These are phyloP conservation scores for Haemorhous mexicanus DNA, from an alignment of 2,113 vertebrate genomes.

Conservation along the genomic window DNA sequence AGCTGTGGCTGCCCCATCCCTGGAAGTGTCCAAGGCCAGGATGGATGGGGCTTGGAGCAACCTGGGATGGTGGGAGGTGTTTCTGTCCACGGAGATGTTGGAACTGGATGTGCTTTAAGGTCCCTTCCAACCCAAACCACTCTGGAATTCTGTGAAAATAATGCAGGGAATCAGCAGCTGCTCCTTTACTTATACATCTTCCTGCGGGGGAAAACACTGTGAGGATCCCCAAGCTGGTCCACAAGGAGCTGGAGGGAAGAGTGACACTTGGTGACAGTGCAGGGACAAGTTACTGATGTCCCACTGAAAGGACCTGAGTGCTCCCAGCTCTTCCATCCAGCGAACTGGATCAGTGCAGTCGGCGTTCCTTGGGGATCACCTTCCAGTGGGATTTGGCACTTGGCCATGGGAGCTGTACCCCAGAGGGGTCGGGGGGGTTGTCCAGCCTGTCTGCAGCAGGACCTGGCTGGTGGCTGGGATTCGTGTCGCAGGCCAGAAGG, in stretches of 20 bases:
- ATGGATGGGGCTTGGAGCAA: rapidly evolving
- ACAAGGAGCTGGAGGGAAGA: neutral
- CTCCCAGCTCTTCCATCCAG: neutral
- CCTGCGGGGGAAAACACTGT: rapidly evolving
- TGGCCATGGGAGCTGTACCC: neutral
- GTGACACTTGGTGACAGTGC: neutral
- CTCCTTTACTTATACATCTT: neutral
- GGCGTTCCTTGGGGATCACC: neutral
- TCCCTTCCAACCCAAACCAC: neutral
- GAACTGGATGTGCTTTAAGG: neutral
- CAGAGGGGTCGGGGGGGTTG: neutral
- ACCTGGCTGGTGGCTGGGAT: neutral
- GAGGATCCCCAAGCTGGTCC: neutral
- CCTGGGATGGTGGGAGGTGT: neutral
- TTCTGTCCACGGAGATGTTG: neutral
- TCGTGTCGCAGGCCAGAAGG: slow-evolving; percentile 64
- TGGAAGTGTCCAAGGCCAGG: neutral
- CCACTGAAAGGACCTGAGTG: rapidly evolving
- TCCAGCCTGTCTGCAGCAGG: neutral
- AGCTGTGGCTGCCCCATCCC: neutral
- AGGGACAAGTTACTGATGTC: neutral
- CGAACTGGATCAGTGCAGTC: rapidly evolving
- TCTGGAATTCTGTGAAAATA: neutral
- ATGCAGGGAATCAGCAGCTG: neutral
- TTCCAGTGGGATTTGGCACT: neutral